Conservation (phyloP, 1,140 invertebrate species). For the Zaprionus africanus region DNA sequence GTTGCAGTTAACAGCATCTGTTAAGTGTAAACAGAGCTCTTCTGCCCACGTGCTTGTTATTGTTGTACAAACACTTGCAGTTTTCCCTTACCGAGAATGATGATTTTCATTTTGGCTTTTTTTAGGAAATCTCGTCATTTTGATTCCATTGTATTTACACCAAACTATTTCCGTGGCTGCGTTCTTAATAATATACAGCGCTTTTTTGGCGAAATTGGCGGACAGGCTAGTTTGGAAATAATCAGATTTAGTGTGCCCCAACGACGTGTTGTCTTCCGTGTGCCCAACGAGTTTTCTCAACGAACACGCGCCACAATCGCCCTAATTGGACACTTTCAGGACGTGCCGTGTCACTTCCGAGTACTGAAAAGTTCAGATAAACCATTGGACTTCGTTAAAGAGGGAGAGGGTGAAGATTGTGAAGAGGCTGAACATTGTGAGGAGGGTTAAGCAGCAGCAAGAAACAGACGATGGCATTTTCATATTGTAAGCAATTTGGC, state of each 20-base stretch:
- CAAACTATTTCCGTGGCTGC: constrained; percentile 86
- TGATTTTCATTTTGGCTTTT: constrained; percentile 35
- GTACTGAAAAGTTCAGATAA: constrained; percentile 85
- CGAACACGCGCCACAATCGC: constrained; percentile 86
- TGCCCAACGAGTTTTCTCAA: constrained; percentile 85
- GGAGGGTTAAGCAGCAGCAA: background rate
- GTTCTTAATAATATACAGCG: constrained; percentile 85
- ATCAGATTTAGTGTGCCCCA: constrained; percentile 86
- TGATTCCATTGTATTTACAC: constrained; percentile 82
- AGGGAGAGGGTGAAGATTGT: constrained; percentile 7
- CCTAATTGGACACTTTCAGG: constrained; percentile 86
- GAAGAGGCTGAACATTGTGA: constrained; percentile 8
- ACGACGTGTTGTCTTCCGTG: constrained; percentile 86
- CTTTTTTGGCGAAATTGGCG: constrained; percentile 87
- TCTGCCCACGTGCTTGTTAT: constrained; percentile 45
- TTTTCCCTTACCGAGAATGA: background rate
- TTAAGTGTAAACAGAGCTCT: background rate
- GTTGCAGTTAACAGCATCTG: background rate
- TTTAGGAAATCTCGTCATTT: constrained; percentile 85
- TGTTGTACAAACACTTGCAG: constrained; percentile 20
- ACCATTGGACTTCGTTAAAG: constrained; percentile 52
- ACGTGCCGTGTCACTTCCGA: constrained; percentile 85
- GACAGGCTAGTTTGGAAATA: constrained; percentile 86
- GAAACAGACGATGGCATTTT: constrained; percentile 84
- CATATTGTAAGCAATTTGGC: constrained; percentile 85